Evolutionary conservation across 2,888 invertebrate species (phyloP).

Genomic region (Ornithoptera alexandrae): DNA sequence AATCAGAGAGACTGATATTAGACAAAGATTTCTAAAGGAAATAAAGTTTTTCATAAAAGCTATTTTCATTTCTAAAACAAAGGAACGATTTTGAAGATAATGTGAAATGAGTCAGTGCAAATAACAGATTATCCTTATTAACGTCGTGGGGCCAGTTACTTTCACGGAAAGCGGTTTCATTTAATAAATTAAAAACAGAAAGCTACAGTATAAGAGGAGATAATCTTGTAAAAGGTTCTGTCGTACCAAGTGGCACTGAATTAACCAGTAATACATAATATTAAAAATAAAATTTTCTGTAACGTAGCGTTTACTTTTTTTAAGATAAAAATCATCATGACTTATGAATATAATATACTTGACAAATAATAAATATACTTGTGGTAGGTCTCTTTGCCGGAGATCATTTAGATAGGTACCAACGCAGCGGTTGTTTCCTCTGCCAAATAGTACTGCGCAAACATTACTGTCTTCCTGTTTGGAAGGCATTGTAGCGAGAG

Average conservation of each 20-base stretch:
- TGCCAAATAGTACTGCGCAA: too few relatives aligned
- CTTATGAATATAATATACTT: too few relatives aligned
- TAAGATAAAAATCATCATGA: too few relatives aligned
- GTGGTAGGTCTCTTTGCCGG: too few relatives aligned
- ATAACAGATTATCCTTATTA: slow-evolving; percentile 28
- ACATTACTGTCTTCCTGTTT: too few relatives aligned
- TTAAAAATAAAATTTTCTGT: not conserved
- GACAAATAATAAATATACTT: too few relatives aligned
- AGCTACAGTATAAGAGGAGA: slow-evolving; percentile 16
- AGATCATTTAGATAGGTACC: too few relatives aligned
- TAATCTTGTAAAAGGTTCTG: slow-evolving; percentile 20
- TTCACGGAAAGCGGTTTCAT: slow-evolving; percentile 23
- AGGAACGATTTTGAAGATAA: slow-evolving; percentile 17
- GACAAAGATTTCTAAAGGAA: not conserved
- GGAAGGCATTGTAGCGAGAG: too few relatives aligned
- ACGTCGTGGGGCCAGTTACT: slow-evolving; percentile 22
- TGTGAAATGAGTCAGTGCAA: slow-evolving; percentile 25
- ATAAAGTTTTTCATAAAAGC: not conserved
- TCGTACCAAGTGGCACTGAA: not conserved
- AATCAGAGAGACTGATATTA: too few relatives aligned
- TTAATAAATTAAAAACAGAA: slow-evolving; percentile 28
- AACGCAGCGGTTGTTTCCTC: too few relatives aligned
- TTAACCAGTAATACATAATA: not conserved
- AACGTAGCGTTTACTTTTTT: too few relatives aligned
- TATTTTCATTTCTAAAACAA: slow-evolving; percentile 10